These are phyloP conservation scores for Apostichopus japonicus DNA, from an alignment of 35 echinoderm and acorn worm species.

Conservation along the genomic window DNA sequence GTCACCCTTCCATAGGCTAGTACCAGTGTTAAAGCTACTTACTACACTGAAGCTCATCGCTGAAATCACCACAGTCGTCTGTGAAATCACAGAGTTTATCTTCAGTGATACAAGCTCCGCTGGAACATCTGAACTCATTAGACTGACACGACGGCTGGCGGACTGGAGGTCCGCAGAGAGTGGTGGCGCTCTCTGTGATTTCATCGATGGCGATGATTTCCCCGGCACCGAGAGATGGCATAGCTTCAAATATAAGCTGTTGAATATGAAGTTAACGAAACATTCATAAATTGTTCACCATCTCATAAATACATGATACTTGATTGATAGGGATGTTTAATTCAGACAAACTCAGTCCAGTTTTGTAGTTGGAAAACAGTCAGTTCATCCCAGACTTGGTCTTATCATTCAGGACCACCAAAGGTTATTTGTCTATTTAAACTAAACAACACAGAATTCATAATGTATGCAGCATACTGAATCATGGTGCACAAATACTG, in stretches of 20 bases:
- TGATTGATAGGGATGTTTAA: neutral
- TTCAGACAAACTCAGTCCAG: neutral
- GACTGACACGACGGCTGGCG: slow-evolving; percentile 25
- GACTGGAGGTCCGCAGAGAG: slow-evolving; percentile 12
- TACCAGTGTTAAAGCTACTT: no score
- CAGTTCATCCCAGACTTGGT: no score
- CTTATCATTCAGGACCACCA: no score
- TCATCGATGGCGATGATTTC: slow-evolving; percentile 61
- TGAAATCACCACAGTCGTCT: slow-evolving; percentile 77
- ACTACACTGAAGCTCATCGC: no score
- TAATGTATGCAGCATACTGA: no score
- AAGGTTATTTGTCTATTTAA: no score
- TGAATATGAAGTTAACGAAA: neutral
- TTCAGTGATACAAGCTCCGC: slow-evolving; percentile 44
- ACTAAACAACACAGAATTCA: no score
- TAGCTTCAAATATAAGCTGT: slow-evolving; percentile 48
- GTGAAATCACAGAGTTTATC: slow-evolving; percentile 57
- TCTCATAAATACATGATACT: neutral
- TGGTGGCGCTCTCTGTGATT: slow-evolving; percentile 8
- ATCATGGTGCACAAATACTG: no score
- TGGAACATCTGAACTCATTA: slow-evolving; percentile 55
- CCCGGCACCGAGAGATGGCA: neutral
- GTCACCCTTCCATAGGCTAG: no score
- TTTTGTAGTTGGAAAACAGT: neutral
- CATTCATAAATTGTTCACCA: no score